Evolutionary conservation across 2,888 invertebrate genomes (phyloP).

Genomic region (Dioctria linearis): DNA sequence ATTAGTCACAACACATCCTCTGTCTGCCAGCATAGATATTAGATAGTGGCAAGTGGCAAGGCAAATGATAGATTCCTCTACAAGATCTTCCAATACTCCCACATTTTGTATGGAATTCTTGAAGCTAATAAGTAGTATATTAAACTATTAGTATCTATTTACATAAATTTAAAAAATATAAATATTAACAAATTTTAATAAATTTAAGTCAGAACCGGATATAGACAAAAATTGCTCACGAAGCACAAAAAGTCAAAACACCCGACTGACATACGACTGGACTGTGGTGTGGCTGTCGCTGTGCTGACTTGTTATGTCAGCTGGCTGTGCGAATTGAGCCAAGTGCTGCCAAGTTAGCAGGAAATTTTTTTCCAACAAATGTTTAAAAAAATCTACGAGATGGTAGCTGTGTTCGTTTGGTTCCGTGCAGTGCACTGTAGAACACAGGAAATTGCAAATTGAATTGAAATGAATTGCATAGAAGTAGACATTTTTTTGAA

Average conservation of each 20-base stretch:
- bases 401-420: no score
- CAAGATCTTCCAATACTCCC: not conserved
- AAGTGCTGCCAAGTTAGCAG: not conserved
- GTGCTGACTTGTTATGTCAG: no score
- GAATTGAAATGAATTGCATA: no score
- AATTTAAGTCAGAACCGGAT: not conserved
- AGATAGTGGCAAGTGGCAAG: no score
- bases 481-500: no score
- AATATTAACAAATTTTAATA: not conserved
- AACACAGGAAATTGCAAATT: no score
- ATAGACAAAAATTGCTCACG: not conserved
- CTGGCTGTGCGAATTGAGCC: no score
- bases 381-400: not conserved
- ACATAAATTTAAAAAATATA: not conserved
- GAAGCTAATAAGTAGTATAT: not conserved
- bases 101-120: not conserved
- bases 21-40: not conserved
- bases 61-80: not conserved
- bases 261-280: not conserved
- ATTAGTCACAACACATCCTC: not conserved
- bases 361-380: not conserved
- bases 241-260: slow-evolving; percentile 7
- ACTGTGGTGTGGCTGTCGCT: no score
- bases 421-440: no score
- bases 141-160: not conserved